Conservation (phyloP, 2,113 vertebrate genomes). For the Eolophus roseicapilla region DNA sequence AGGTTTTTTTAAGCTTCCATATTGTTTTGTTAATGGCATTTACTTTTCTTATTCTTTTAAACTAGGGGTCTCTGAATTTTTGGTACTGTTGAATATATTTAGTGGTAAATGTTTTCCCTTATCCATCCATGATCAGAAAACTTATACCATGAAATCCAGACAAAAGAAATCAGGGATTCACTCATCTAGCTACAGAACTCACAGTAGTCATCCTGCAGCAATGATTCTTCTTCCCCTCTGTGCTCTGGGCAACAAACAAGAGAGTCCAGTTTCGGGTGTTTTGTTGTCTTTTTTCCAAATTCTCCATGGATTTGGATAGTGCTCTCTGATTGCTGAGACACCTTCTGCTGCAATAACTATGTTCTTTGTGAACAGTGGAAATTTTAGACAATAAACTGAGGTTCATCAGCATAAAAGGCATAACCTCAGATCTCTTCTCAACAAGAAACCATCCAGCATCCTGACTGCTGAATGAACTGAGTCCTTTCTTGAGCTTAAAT, state of each 20-base stretch:
- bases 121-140: not conserved
- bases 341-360: rapidly evolving
- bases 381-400: not conserved
- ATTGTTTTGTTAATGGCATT: not conserved
- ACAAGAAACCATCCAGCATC: not conserved
- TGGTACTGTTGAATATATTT: not conserved
- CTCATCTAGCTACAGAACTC: not conserved
- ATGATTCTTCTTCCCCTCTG: not conserved
- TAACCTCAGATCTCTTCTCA: not conserved
- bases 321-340: not conserved
- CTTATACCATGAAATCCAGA: not conserved
- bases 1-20: not conserved
- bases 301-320: not conserved
- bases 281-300: not conserved
- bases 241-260: not conserved
- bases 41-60: not conserved
- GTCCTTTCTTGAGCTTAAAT: not conserved
- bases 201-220: not conserved
- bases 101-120: not conserved
- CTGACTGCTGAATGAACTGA: not conserved
- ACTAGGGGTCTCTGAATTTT: not conserved
- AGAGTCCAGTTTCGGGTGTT: rapidly evolving
- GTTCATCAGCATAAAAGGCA: not conserved
- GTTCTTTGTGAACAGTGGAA: not conserved
- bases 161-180: not conserved